phyloP scores from a whole-genome alignment of 1,140 invertebrate species.

The Leguminivora glycinivorella region DNA sequence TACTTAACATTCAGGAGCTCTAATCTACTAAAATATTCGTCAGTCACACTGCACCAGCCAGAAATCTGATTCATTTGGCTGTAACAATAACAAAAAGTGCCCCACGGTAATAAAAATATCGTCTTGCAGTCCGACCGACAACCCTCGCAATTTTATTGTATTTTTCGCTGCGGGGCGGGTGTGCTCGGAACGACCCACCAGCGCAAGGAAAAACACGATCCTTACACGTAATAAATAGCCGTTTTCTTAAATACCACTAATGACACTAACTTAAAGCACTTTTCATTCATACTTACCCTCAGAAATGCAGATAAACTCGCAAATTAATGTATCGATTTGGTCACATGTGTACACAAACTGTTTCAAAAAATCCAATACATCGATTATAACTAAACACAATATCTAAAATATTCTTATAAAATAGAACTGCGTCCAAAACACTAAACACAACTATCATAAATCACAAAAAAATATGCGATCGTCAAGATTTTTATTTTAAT shows the following conservation, averaged over 20 bases:
- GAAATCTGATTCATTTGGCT: conserved; percentile 15
- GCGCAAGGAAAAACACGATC: conserved; percentile 31
- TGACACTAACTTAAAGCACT: conserved; percentile 33
- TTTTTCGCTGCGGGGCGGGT: conserved; percentile 62
- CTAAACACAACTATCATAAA: conserved; percentile 5
- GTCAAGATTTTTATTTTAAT: conserved; percentile 1
- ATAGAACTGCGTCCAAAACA: conserved; percentile 11
- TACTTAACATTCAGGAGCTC: background rate
- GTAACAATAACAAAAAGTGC: conserved; percentile 35
- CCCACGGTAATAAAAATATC: conserved; percentile 57
- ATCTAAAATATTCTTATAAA: background rate
- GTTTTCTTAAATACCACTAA: conserved; percentile 29
- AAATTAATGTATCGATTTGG: conserved; percentile 54
- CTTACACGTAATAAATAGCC: background rate
- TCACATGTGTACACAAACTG: conserved; percentile 68
- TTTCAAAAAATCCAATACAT: conserved; percentile 42
- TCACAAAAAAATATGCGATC: conserved; percentile 9
- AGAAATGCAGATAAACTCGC: conserved; percentile 47
- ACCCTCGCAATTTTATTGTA: conserved; percentile 59
- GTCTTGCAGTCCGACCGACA: conserved; percentile 43
- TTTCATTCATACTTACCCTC: conserved; percentile 70
- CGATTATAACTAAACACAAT: background rate
- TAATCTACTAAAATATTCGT: background rate
- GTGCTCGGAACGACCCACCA: conserved; percentile 38
- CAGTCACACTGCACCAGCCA: background rate